Percentiles rank a stretch among this genome's conserved stretches.
Evolutionary conservation across 2,888 invertebrate genomes (phyloP).

Genomic region (Conus canariensis): DNA sequence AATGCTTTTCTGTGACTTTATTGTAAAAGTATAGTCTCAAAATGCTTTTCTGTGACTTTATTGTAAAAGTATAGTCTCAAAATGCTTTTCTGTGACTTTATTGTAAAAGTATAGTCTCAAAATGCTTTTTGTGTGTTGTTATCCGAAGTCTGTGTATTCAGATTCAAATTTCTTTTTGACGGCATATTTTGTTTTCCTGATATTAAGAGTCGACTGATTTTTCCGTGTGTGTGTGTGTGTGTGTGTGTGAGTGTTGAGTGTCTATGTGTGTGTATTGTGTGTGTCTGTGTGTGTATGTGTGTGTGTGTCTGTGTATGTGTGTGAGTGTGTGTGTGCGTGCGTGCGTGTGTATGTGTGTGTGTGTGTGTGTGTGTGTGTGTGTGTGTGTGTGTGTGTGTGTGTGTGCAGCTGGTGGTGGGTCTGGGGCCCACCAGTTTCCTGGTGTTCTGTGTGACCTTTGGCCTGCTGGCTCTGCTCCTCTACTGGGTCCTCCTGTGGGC

Average conservation of each 20-base stretch:
- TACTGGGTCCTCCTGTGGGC: conserved; percentile 72
- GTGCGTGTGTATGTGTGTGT: not conserved
- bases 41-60: too few species aligned
- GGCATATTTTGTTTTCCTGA: too few species aligned
- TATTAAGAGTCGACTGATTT: not conserved
- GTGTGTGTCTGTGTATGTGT: not conserved
- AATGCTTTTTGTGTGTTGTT: too few species aligned
- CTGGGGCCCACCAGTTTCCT: conserved; percentile 78
- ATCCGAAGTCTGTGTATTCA: too few species aligned
- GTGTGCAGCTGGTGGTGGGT: conserved; percentile 76
- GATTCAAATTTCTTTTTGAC: too few species aligned
- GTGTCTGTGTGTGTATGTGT: not conserved
- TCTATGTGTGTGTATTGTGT: not conserved
- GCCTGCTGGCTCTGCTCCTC: conserved; percentile 73
- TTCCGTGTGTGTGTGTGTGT: conserved; percentile 3
- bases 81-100: too few species aligned
- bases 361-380: not conserved
- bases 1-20: too few species aligned
- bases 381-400: conserved; percentile 8
- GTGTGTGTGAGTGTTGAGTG: conserved; percentile 9
- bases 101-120: too few species aligned
- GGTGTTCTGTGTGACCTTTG: conserved; percentile 75
- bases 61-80: too few species aligned
- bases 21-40: too few species aligned
- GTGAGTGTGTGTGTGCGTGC: not conserved